These are phyloP conservation scores for Parnassius smintheus DNA, from an alignment of 2,888 invertebrate species.

Conservation along the genomic window DNA sequence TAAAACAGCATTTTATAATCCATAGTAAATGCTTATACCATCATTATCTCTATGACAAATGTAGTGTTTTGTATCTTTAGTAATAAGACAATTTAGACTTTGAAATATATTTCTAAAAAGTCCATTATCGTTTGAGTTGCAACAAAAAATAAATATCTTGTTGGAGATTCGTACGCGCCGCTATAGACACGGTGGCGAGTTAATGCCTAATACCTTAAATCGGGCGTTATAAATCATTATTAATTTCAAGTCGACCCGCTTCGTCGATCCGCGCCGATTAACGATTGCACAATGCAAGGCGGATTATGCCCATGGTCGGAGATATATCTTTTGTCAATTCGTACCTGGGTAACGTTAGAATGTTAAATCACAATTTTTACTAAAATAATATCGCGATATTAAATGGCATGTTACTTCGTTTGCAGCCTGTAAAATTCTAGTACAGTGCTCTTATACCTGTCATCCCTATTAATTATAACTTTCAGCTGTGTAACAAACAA, in stretches of 20 bases:
- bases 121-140: background rate
- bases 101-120: no score
- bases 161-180: slow-evolving; percentile 30
- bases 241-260: slow-evolving; percentile 67
- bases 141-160: background rate
- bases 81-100: no score
- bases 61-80: no score
- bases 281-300: slow-evolving; percentile 75
- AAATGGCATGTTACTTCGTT: no score
- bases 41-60: no score
- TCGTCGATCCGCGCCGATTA: slow-evolving; percentile 75
- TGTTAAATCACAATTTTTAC: slow-evolving; percentile 18
- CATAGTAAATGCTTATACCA: no score
- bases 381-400: no score
- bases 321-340: slow-evolving; percentile 78
- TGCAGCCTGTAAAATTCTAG: no score
- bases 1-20: no score
- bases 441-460: no score
- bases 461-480: no score
- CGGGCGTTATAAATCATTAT: slow-evolving; percentile 79
- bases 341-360: slow-evolving; percentile 67
- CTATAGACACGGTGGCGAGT: slow-evolving; percentile 53
- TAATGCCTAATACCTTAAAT: slow-evolving; percentile 70
- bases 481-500: no score
- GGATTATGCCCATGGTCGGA: slow-evolving; percentile 68